Evolutionary conservation across 2,113 vertebrate species (phyloP).

Genomic region (Orthonyx spaldingii): DNA sequence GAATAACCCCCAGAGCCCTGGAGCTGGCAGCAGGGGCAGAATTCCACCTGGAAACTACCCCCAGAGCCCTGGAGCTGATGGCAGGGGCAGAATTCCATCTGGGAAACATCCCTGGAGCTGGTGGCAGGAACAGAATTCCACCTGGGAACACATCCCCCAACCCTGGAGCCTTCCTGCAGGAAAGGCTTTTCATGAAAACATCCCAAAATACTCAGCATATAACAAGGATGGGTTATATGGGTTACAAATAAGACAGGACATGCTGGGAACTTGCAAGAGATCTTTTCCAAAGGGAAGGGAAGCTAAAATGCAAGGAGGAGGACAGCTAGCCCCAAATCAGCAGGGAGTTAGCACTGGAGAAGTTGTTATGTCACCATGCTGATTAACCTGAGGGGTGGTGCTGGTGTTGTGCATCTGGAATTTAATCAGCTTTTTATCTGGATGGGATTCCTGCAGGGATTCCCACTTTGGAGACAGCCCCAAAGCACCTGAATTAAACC

Average conservation of each 20-base stretch:
- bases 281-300: background rate
- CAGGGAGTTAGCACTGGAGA: background rate
- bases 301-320: background rate
- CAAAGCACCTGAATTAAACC: background rate
- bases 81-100: background rate
- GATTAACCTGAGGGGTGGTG: background rate
- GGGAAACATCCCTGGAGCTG: background rate
- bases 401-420: background rate
- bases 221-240: background rate
- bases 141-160: background rate
- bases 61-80: fast-evolving
- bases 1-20: background rate
- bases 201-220: fast-evolving
- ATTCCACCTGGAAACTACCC: background rate
- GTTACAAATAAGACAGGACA: background rate
- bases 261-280: background rate
- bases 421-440: background rate
- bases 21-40: fast-evolving
- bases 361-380: too few species aligned
- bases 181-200: too few species aligned
- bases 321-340: background rate
- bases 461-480: background rate
- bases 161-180: background rate
- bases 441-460: background rate
- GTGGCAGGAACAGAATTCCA: fast-evolving